Evolutionary conservation across 2,113 vertebrate genomes (phyloP), one percentile per base, ranked within the genome.

Genomic region (Xiphophorus hellerii): DNA sequence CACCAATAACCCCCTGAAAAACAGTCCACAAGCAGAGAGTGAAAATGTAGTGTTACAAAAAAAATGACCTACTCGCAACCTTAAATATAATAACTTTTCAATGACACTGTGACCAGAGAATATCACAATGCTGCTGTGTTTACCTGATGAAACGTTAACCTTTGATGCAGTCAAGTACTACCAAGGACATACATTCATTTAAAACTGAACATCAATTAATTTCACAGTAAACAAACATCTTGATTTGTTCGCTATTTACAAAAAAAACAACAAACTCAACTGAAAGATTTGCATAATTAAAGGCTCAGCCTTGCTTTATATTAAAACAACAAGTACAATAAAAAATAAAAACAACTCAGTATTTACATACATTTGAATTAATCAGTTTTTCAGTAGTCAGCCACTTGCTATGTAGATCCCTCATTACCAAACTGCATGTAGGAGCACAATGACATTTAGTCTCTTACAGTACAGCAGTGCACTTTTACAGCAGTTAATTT

Each of bases 251-350:
- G 20, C 51, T 10, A 9, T 25, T 25, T 25, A 58, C 22, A 58
- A 58, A 22, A 5, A 71, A 31, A 20, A 7, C 3, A 71, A 60
- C 14, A 4, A 20, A 35, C 42, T 42, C 27, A 28, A 29, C 29
- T 82, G 22, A 80, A 77, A 35, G 66, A 68, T 79, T 80, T 72
- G 75, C 60, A 84, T 82, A 66, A 78, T 39, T 37, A 15, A 93
- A 95, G 94, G 94, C 93, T 89, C 93, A 94, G 95, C 92, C 94
- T 94, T 58, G 48, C 82, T 87, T 88, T 60, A 73, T 61, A 85
- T 76, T 76, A 69, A 84, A 79, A 82, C 39, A 79, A 86, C 42
- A 87, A 80, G 88, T 58, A 77, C 60, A 70, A 72, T 62, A 74
- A 61, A 69, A 44, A 29, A 71, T 68, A 37, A 73, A 54, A 71